phyloP scores from a whole-genome alignment of 2,888 invertebrate species.

The Apodemia zela region DNA sequence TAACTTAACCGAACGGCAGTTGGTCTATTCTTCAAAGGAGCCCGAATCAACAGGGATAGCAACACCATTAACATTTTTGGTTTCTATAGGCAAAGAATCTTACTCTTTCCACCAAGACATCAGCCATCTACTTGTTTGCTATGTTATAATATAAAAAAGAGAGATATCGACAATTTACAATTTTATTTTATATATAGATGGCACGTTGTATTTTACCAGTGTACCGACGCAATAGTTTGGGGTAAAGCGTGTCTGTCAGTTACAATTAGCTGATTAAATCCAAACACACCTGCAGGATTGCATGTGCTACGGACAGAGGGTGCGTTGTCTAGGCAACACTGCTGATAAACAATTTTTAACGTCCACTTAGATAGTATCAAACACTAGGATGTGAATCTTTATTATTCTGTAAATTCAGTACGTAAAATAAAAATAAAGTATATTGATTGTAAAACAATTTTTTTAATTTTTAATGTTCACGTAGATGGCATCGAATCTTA shows the following conservation, averaged over 20 bases:
- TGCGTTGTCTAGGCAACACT: slow-evolving; percentile 53
- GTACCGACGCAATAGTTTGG: slow-evolving; percentile 23
- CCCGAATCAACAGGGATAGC: too few species aligned
- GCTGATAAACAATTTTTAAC: slow-evolving; percentile 63
- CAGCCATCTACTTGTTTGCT: too few species aligned
- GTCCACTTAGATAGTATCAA: slow-evolving; percentile 27
- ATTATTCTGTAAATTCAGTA: neutral
- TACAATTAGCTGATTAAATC: slow-evolving; percentile 76
- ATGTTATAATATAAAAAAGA: too few species aligned
- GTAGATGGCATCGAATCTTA: neutral
- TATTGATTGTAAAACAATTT: too few species aligned
- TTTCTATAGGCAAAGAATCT: too few species aligned
- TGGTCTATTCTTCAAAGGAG: too few species aligned
- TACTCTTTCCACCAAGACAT: too few species aligned
- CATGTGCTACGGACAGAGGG: slow-evolving; percentile 29
- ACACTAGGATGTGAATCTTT: neutral
- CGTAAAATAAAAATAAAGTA: too few species aligned
- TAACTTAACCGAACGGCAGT: too few species aligned
- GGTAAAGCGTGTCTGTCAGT: slow-evolving; percentile 44
- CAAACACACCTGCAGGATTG: slow-evolving; percentile 66
- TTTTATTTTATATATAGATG: neutral
- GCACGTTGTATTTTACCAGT: slow-evolving; percentile 28
- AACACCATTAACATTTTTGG: too few species aligned
- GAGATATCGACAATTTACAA: neutral
- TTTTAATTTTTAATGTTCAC: slow-evolving; percentile 46